Base-by-base conservation (phyloP, 1,140 invertebrate species). In the Halesus radiatus region DNA sequence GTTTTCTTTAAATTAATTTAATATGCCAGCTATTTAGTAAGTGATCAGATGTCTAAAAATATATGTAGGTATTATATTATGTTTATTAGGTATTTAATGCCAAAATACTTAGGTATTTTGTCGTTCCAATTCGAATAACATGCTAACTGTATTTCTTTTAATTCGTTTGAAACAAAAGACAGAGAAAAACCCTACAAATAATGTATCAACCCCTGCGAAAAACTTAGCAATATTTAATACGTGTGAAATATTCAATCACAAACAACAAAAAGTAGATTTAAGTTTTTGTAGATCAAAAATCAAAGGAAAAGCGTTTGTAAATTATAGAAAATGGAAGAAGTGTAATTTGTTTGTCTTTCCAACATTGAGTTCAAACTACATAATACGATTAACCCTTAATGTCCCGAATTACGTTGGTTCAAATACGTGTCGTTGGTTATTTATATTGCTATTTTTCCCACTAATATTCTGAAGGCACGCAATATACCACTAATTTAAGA, bases 31-130 rank as follows among this genome's bases (percentile, higher is more conserved):
- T 79, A 82, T 76, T 68, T 60, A 79, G 78, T 79, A 82, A 82
- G 81, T 82, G 78, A 68, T 82, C 81, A 82, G 78, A 82, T 68
- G 74, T 82, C 81, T 82, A 82, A 82, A 82, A 82, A 82, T 82
- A 82, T 82, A 82, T 82, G 75, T 82, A 56, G 37, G 29, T 70
- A 70, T 70, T 70, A 70, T 70, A 45, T 70, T 45, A 70, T 37
- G 22, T 70, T 78, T 62, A 76, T 3, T 60, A 76, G 37, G 81
- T 82, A 79, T 79, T 45, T 45, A 13, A 45, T 82, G 81, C 78
- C 81, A 78, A 62, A 78, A 76, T 53, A 74, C 78, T 80, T 80
- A 73, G n/a, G 16, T 53, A 54, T 73, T 53, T 73, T 73, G 16
- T 29, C 37, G 16, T 32, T 76, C 13, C 32, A 76, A 32, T 76